A percentile compares a stretch with the other conserved stretches of the same genome.
Conservation (phyloP, 2,888 invertebrate species). For the Sceliomorpha sp. region DNA sequence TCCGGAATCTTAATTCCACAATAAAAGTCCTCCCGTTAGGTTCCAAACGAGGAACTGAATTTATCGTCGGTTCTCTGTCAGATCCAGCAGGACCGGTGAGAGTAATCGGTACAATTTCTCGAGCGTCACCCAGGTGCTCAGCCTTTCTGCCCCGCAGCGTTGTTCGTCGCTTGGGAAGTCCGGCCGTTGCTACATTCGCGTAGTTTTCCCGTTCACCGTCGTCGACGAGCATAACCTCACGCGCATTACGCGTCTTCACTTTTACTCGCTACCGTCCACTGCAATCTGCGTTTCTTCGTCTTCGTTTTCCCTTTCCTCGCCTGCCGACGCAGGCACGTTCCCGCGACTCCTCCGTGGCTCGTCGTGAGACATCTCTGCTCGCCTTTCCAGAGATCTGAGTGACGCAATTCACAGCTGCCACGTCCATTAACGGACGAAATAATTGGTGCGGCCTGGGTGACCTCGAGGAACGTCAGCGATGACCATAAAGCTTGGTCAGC, state of each 20-base stretch:
- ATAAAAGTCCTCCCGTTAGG: no score
- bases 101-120: conserved; percentile 28
- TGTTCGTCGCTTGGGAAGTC: conserved; percentile 32
- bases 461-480: no score
- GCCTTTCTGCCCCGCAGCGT: conserved; percentile 65
- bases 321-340: conserved; percentile 10
- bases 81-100: no score
- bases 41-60: no score
- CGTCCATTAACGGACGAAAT: conserved; percentile 42
- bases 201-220: conserved; percentile 41
- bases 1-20: no score
- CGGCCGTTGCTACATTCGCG: conserved; percentile 29
- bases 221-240: conserved; percentile 14
- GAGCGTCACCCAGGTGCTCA: conserved; percentile 16
- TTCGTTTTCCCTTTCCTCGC: conserved; percentile 40
- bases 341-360: not conserved
- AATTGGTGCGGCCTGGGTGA: conserved; percentile 28
- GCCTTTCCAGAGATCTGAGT: not conserved
- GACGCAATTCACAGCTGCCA: not conserved
- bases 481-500: no score
- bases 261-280: conserved; percentile 49
- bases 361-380: not conserved
- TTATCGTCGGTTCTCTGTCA: no score
- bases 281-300: conserved; percentile 1
- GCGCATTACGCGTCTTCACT: conserved; percentile 55